Conservation (phyloP, 2,888 invertebrate species). For the Lumbricus terrestris region DNA sequence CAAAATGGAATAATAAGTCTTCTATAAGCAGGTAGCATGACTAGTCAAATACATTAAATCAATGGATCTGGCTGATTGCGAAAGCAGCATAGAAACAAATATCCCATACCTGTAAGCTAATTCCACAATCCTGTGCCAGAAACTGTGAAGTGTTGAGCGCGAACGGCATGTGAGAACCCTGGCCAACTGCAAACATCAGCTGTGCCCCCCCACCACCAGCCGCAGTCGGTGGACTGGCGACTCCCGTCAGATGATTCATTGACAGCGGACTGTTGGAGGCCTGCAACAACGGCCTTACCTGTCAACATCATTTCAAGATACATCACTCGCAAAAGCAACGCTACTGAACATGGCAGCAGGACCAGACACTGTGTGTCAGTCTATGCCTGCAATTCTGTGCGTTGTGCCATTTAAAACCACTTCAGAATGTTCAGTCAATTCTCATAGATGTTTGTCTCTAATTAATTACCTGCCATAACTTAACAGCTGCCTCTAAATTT, state of each 20-base stretch:
- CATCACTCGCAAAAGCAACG: background rate
- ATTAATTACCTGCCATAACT: background rate
- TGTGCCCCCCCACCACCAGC: slow-evolving; percentile 23
- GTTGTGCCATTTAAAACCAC: background rate
- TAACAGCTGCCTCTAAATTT: background rate
- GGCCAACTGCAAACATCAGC: slow-evolving; percentile 32
- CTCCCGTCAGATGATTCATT: slow-evolving; percentile 23
- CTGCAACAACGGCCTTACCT: slow-evolving; percentile 39
- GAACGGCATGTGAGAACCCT: slow-evolving; percentile 65
- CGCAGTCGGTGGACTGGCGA: slow-evolving; percentile 27
- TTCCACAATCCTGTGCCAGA: slow-evolving; percentile 52
- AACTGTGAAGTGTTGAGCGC: slow-evolving; percentile 65
- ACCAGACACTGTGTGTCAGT: background rate
- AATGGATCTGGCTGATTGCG: background rate
- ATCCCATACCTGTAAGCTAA: slow-evolving; percentile 26
- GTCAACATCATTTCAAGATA: slow-evolving; percentile 11
- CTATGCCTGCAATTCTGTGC: background rate
- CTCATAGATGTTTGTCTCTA: background rate
- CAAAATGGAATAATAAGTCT: background rate
- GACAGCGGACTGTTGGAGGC: slow-evolving; percentile 25
- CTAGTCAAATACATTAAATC: background rate
- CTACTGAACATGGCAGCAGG: background rate
- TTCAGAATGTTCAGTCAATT: background rate
- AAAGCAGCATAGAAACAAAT: background rate
- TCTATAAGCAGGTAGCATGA: background rate